Percentiles rank a stretch among this genome's conserved stretches.
These are phyloP conservation scores for Micrasema minimum DNA, from an alignment of 1,140 invertebrate species.

Conservation along the genomic window DNA sequence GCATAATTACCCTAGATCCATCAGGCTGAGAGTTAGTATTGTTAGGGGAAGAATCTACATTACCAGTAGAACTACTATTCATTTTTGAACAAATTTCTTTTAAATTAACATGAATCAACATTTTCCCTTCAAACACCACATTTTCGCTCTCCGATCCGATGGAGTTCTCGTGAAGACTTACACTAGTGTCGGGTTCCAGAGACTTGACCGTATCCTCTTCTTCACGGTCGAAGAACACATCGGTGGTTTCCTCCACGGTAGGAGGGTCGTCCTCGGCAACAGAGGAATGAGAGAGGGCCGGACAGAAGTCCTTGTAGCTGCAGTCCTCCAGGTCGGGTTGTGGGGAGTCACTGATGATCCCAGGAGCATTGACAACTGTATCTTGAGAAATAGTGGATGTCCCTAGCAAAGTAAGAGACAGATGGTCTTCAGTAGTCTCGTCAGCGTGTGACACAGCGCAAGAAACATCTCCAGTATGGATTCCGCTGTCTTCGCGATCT, in stretches of 20 bases:
- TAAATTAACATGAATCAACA: slow-evolving; percentile 67
- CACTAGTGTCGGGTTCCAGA: slow-evolving; percentile 67
- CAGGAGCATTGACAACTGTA: slow-evolving; percentile 35
- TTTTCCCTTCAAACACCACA: slow-evolving; percentile 67
- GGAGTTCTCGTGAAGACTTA: slow-evolving; percentile 66
- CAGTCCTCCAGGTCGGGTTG: slow-evolving; percentile 57
- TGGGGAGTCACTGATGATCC: slow-evolving; percentile 35
- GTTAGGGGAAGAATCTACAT: slow-evolving; percentile 41
- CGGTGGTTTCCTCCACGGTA: slow-evolving; percentile 62
- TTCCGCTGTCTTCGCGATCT: slow-evolving; percentile 83
- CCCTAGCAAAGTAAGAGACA: slow-evolving; percentile 34
- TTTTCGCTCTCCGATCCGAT: slow-evolving; percentile 65
- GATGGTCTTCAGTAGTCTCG: slow-evolving; percentile 67
- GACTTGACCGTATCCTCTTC: slow-evolving; percentile 67
- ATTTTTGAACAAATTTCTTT: slow-evolving; percentile 65
- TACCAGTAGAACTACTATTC: slow-evolving; percentile 50
- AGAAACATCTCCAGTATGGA: slow-evolving; percentile 82
- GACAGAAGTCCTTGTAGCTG: slow-evolving; percentile 62
- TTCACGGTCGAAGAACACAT: slow-evolving; percentile 63
- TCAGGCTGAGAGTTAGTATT: slow-evolving; percentile 43
- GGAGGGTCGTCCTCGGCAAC: slow-evolving; percentile 58
- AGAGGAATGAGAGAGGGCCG: slow-evolving; percentile 61
- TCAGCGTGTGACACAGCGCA: slow-evolving; percentile 79
- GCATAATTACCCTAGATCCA: slow-evolving; percentile 24
- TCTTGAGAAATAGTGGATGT: slow-evolving; percentile 43